phyloP scores from a whole-genome alignment of 1,140 invertebrate genomes.

The Danaus melanippus region DNA sequence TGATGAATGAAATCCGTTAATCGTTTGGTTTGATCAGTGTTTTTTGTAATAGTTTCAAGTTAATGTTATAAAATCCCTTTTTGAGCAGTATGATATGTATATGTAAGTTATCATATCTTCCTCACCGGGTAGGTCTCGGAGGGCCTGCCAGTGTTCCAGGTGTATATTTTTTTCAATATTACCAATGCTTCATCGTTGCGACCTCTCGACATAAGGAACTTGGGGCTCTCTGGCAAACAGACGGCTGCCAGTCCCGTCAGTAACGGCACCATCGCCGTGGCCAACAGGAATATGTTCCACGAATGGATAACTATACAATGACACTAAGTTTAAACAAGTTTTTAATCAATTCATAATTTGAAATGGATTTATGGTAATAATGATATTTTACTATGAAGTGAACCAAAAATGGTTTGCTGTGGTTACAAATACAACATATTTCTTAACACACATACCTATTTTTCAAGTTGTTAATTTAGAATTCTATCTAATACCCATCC shows the following conservation, averaged over 20 bases:
- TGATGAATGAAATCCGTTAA: no score
- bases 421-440: no score
- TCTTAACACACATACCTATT: no score
- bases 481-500: conserved; percentile 2
- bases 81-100: not conserved
- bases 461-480: no score
- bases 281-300: conserved; percentile 84
- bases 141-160: conserved; percentile 75
- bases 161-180: conserved; percentile 75
- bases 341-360: no score
- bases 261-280: conserved; percentile 77
- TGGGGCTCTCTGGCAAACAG: conserved; percentile 86
- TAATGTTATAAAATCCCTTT: no score
- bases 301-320: conserved; percentile 71
- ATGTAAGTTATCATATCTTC: conserved; percentile 1
- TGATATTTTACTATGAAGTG: no score
- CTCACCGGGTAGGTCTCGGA: conserved; percentile 78
- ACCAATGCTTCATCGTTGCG: conserved; percentile 77
- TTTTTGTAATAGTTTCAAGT: no score
- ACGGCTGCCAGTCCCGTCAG: conserved; percentile 75
- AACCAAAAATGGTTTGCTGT: no score
- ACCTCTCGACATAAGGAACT: conserved; percentile 83
- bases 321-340: no score
- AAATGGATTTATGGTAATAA: no score
- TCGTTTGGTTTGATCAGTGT: no score